Evolutionary conservation across 2,797 vertebrate genomes (phyloP), one percentile per base, ranked within the genome.

Genomic region (Artibeus jamaicensis): DNA sequence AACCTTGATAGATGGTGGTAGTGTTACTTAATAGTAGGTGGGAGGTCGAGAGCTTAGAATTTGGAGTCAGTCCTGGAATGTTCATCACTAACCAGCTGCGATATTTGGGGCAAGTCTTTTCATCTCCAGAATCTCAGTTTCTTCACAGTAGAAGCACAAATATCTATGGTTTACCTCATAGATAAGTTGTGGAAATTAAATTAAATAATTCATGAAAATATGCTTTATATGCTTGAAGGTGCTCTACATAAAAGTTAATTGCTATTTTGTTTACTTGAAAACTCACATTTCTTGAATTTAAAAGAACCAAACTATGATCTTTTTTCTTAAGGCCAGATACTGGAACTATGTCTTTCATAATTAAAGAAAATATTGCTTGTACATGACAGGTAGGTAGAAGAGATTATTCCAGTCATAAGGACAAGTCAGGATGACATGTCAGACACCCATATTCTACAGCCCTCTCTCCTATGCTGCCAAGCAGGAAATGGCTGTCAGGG

Each of bases 401-500:
- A 85, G 76, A 71, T 81, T 91, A 91, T 91, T 88, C 62, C 62
- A 93, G 77, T 84, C 92, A 67, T 93, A 95, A 96, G 70, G 86
- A 96, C 46, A 3, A 76, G 74, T 93, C 48, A 70, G 85, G 29
- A 97, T 89, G 86, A 86, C 46, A 91, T 94, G 67, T 85, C 95
- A 77, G n/a, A 95, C 71, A 95, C 74, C 78, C 73, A 91, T 76
- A 94, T 34, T 87, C 81, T 59, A 81, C 71, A 97, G 48, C 46
- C 7, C 21, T 91, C 59, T 93, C 37, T 37, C 46, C 26, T 62
- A 73, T 70, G 59, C 77, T 95, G 67, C 53, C 82, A 93, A 90
- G 84, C 76, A 97, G 94, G 93, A 96, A 96, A 65, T 92, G 84
- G 70, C 59, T 97, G 84, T 95, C 86, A 87, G 76, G 42, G 29